Conservation (phyloP, 2,113 vertebrate species). For the Aramus guarauna region DNA sequence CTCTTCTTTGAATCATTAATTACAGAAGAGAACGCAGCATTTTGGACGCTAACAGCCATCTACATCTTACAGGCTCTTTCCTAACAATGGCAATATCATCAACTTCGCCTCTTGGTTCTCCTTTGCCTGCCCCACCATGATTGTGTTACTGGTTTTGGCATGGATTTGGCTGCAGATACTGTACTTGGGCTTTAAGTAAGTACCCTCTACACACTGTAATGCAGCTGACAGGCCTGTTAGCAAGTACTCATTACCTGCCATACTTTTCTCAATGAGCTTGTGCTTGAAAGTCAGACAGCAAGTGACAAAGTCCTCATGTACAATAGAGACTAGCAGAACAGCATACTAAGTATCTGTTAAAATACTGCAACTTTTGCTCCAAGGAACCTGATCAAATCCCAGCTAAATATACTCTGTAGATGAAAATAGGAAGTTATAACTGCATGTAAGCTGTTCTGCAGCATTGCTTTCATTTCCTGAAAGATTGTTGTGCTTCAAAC, state of each 20-base stretch:
- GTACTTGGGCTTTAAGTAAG: conserved; percentile 91
- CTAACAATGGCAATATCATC: conserved; percentile 71
- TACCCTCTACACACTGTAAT: not conserved
- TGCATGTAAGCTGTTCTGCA: not conserved
- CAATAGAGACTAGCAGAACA: not conserved
- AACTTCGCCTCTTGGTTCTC: conserved; percentile 93
- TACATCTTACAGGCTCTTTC: conserved; percentile 75
- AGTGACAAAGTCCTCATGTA: not conserved
- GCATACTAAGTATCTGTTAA: not conserved
- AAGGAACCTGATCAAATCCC: not conserved
- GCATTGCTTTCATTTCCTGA: not conserved
- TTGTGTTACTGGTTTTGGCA: conserved; percentile 79
- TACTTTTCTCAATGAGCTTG: not conserved
- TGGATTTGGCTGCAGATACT: conserved; percentile 88
- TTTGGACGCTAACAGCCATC: not conserved
- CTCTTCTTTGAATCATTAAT: not conserved
- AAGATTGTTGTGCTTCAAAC: not conserved
- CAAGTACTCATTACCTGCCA: not conserved
- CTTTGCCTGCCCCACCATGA: conserved; percentile 86
- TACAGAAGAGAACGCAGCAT: not conserved
- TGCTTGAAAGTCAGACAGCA: not conserved
- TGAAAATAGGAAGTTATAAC: not conserved
- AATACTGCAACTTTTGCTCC: not conserved
- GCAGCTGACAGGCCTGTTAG: not conserved
- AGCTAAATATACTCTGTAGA: not conserved